phyloP scores from a whole-genome alignment of 2,888 invertebrate genomes.

The Leptopterna dolabrata region DNA sequence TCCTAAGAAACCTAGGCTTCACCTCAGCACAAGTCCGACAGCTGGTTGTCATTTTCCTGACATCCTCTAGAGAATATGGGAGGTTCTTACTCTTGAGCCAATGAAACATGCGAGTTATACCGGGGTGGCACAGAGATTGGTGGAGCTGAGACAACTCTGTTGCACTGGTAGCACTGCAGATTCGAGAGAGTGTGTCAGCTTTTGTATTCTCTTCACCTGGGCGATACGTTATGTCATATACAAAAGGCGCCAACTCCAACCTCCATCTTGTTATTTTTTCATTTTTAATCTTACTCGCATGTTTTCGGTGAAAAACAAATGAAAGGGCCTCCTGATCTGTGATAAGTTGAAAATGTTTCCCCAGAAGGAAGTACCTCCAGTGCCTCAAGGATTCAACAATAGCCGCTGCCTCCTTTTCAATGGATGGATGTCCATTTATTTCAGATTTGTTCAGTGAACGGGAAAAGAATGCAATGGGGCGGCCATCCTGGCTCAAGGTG shows the following conservation, averaged over 20 bases:
- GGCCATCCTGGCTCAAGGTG: no score
- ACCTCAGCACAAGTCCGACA: slow-evolving; percentile 24
- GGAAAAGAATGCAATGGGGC: slow-evolving; percentile 55
- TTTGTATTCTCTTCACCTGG: not conserved
- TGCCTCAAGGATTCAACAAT: not conserved
- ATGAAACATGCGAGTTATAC: slow-evolving; percentile 57
- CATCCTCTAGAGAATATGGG: slow-evolving; percentile 56
- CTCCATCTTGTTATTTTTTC: slow-evolving; percentile 11
- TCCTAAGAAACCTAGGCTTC: not conserved
- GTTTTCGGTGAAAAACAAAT: not conserved
- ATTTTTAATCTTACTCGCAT: slow-evolving; percentile 5
- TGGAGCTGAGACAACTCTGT: slow-evolving; percentile 31
- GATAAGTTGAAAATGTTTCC: not conserved
- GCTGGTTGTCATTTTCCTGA: not conserved
- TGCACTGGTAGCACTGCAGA: slow-evolving; percentile 20
- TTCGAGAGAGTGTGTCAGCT: slow-evolving; percentile 23
- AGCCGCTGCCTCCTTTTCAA: slow-evolving; percentile 57
- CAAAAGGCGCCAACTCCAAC: not conserved
- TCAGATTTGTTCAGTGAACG: slow-evolving; percentile 54
- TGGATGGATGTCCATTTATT: not conserved
- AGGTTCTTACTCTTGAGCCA: slow-evolving; percentile 58
- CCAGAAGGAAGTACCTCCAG: not conserved
- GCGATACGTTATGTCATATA: not conserved
- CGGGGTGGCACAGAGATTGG: slow-evolving; percentile 55
- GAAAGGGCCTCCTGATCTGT: not conserved